Conservation (phyloP, 2,888 invertebrate genomes). For the Drosophila longiperda region DNA sequence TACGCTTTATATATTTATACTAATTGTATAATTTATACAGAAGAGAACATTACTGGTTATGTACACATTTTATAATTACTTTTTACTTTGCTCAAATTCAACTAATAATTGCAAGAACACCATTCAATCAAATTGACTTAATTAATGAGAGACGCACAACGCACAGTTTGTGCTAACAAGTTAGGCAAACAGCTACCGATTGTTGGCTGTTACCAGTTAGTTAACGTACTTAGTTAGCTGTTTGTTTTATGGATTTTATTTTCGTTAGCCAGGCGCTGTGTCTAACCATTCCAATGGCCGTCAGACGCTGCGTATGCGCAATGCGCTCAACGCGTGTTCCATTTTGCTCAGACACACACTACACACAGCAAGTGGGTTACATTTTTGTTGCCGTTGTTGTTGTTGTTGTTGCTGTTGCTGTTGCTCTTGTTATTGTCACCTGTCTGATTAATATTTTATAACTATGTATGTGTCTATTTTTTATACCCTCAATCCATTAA, state of each 20-base stretch:
- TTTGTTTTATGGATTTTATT: slow-evolving; percentile 2
- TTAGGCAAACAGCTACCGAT: slow-evolving; percentile 60
- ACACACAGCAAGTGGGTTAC: slow-evolving; percentile 49
- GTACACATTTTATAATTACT: neutral
- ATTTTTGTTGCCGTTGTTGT: slow-evolving; percentile 34
- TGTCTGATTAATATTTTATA: slow-evolving; percentile 75
- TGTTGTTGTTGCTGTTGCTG: slow-evolving; percentile 22
- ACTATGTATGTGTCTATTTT: neutral
- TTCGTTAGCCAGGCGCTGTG: slow-evolving; percentile 15
- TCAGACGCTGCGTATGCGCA: slow-evolving; percentile 71
- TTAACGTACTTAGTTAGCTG: slow-evolving; percentile 49
- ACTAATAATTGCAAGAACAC: slow-evolving; percentile 17
- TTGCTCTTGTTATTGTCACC: slow-evolving; percentile 77
- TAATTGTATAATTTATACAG: neutral
- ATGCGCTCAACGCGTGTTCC: slow-evolving; percentile 67
- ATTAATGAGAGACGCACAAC: slow-evolving; percentile 37
- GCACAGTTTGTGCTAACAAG: slow-evolving; percentile 59
- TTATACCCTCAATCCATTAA: neutral
- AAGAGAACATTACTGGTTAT: neutral
- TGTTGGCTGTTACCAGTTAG: slow-evolving; percentile 52
- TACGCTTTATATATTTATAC: neutral
- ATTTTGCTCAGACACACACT: slow-evolving; percentile 56
- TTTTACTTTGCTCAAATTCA: neutral
- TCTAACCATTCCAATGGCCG: slow-evolving; percentile 53
- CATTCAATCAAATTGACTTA: slow-evolving; percentile 45